phyloP scores from a whole-genome alignment of 1,140 invertebrate species.

The Solen grandis region DNA sequence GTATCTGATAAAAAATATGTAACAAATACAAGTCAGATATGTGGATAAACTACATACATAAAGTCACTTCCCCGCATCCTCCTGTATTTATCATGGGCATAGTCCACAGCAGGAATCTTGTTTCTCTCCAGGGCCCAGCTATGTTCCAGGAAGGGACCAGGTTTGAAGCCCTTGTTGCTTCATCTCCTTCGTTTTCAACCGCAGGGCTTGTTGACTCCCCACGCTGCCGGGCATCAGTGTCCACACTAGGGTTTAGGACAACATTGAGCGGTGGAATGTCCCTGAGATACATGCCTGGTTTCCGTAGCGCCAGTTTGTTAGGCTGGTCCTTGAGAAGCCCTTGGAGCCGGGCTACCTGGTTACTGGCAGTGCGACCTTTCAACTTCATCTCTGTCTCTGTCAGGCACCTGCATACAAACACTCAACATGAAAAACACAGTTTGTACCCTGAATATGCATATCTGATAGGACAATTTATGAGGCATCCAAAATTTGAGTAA shows the following conservation, averaged over 20 bases:
- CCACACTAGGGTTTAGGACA: constrained; percentile 75
- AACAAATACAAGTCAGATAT: too few species aligned
- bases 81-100: constrained; percentile 73
- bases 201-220: constrained; percentile 63
- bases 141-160: constrained; percentile 72
- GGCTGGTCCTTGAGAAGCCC: constrained; percentile 78
- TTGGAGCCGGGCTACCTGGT: constrained; percentile 76
- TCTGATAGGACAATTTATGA: background rate
- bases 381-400: constrained; percentile 75
- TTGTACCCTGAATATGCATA: too few species aligned
- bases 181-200: constrained; percentile 59
- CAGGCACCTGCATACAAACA: constrained; percentile 55
- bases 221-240: constrained; percentile 65
- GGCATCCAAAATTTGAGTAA: background rate
- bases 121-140: constrained; percentile 74
- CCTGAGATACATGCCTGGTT: constrained; percentile 58
- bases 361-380: constrained; percentile 72
- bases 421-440: too few species aligned
- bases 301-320: constrained; percentile 64
- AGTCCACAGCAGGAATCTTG: constrained; percentile 75
- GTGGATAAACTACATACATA: constrained; percentile 77
- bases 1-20: too few species aligned
- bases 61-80: constrained; percentile 76
- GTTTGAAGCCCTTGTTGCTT: constrained; percentile 74
- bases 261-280: constrained; percentile 77